Conservation (phyloP, 2,113 vertebrate genomes). For the Edolisoma coerulescens region DNA sequence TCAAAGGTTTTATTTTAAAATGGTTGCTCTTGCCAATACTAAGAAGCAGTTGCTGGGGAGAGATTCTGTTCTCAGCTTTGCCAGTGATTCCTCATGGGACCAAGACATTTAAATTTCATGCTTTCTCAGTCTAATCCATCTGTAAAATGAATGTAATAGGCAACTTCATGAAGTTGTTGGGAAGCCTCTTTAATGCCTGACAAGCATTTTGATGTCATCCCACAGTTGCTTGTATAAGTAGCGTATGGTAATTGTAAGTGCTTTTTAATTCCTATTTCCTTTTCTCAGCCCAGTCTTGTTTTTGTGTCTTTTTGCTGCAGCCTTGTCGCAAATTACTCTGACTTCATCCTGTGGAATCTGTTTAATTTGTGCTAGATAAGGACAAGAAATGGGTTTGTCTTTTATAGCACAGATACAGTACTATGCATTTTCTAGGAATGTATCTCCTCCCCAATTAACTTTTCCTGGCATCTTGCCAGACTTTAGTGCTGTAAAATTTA, state of each 20-base stretch:
- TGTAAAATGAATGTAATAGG: not conserved
- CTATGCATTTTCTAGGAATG: not conserved
- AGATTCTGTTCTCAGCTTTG: slow-evolving; percentile 4
- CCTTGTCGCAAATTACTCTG: not conserved
- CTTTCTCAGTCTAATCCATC: not conserved
- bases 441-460: not conserved
- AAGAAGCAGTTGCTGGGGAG: not conserved
- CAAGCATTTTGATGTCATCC: not conserved
- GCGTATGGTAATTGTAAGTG: not conserved
- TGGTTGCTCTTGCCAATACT: not conserved
- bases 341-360: not conserved
- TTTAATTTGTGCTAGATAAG: not conserved
- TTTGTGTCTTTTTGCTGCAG: not conserved
- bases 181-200: not conserved
- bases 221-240: not conserved
- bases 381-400: not conserved
- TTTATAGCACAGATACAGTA: not conserved
- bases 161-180: not conserved
- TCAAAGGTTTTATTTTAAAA: not conserved
- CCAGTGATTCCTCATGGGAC: not conserved
- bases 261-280: not conserved
- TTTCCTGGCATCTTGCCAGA: not conserved
- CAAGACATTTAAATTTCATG: not conserved
- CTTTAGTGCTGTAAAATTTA: not conserved
- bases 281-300: not conserved